Evolutionary conservation across 2,888 invertebrate genomes (phyloP), one percentile per base, ranked within the genome.

Genomic region (Lycophotia porphyrea): DNA sequence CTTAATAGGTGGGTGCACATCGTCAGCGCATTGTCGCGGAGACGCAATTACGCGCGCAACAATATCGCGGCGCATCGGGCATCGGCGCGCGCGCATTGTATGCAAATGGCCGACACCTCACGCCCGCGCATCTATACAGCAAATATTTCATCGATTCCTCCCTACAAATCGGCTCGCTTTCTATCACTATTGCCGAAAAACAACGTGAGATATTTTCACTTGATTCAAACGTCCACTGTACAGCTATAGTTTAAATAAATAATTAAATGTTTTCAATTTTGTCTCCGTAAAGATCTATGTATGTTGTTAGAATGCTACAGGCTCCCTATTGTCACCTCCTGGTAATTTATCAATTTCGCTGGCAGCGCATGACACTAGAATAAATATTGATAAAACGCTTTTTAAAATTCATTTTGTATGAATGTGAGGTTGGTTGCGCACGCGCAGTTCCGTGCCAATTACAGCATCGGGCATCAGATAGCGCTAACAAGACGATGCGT

Each of bases 401-500:
- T 90, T 91, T 89, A 91, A 91, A 90, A 91, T 91, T 89, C 89
- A 89, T 88, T 84, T 85, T 88, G 87, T 91, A 90, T 90, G 84
- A 86, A 82, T 87, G 89, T 81, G 76, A 78, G 83, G 78, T 87
- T 80, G 86, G 84, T 88, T 85, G 90, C 90, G 91, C 91, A 91
- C 90, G 92, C 91, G 90, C 92, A 87, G 90, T 90, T 87, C 91
- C 91, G 94, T 93, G 96, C 96, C 96, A 96, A 96, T 96, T 96
- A 96, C 96, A 92, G 93, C 93, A 90, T 89, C 93, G 93, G 90
- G 91, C 94, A 95, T 95, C 96, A 91, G 96, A 96, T 96, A 95
- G 89, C 94, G 93, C 95, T 96, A 96, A 96, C 96, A 95, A 96
- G 95, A 88, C 94, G 96, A 96, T 96, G 94, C 93, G 93, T 96